Base-by-base conservation (phyloP, 2,113 vertebrate genomes). In the Odocoileus virginianus region DNA sequence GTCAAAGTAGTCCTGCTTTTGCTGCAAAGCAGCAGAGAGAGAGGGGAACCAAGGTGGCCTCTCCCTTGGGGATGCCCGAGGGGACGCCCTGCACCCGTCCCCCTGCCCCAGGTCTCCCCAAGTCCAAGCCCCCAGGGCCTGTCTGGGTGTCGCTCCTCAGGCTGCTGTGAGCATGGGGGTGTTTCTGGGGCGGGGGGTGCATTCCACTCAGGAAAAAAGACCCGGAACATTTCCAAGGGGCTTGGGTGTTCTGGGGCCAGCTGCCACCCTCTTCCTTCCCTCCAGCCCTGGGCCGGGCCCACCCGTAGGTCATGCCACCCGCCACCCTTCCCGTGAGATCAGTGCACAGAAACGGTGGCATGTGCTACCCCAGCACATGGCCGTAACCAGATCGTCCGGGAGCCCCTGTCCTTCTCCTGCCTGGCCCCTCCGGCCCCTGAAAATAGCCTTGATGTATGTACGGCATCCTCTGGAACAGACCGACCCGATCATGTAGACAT, bases 401-500 rank as follows among this genome's bases (percentile, higher is more conserved):
- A 87, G 87, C 96, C 92, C 98, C 67, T 13, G 3, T 33, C 92
- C 71, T 55, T 52, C 86, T 82, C 81, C 92, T 4, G 9, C 90
- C 8, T 3, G 74, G 95, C 95, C 93, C 89, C 21, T 21, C 47
- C 6, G 4, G 43, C 57, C 3, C 82, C 95, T 86, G 5, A 76
- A 97, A 97, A 96, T 95, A 97, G 89, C 93, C 93, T 3, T 2
- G 23, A 40, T 52, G 50, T 52, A 85, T 47, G 88, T 25, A 67
- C 2, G 94, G 94, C 81, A 94, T 92, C 95, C 85, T 58, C 90
- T 74, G 81, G 90, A 50, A 76, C 93, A 50, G 67, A 27, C 5
- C 2, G 1, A 12, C 8, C 84, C 4, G 33, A 17, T 25, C 54
- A 0, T 3, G 7, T 27, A 33, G 16, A 21, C 88, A 76, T 87